Conservation (phyloP, 1,140 invertebrate species). For the Scaptomyza pallida region DNA sequence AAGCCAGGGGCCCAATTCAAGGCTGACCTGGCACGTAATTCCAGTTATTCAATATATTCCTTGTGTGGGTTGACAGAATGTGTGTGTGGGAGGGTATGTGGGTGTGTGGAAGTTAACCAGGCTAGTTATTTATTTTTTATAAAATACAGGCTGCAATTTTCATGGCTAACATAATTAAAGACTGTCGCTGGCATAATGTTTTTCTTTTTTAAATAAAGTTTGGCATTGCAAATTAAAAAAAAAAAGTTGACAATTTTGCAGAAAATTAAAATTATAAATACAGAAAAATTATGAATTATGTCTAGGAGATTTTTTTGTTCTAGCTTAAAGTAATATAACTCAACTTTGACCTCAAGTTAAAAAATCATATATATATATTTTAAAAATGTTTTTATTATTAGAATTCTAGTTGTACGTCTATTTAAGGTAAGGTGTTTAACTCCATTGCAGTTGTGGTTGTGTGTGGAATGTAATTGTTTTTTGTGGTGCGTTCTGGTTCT, state of each 20-base stretch:
- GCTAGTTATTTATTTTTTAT: not conserved
- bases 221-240: too few relatives aligned
- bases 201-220: not conserved
- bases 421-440: constrained; percentile 6
- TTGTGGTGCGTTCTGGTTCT: constrained; percentile 3
- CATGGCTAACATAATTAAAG: not conserved
- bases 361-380: not conserved
- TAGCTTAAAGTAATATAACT: not conserved
- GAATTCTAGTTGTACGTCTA: constrained; percentile 22
- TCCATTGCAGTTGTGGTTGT: constrained; percentile 20
- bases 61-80: not conserved
- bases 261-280: not conserved
- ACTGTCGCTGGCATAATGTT: not conserved
- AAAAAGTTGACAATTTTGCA: too few relatives aligned
- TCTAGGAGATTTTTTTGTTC: not conserved
- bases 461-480: constrained; percentile 36
- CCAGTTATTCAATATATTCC: not conserved
- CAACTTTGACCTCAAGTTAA: not conserved
- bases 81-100: not conserved
- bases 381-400: constrained; percentile 19
- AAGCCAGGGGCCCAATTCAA: not conserved
- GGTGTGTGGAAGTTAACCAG: not conserved
- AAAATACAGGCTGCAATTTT: not conserved
- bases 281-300: too few relatives aligned
- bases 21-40: constrained; percentile 2